Base-by-base conservation (phyloP, 2,888 invertebrate genomes). In the Boloria euphrosyne region DNA sequence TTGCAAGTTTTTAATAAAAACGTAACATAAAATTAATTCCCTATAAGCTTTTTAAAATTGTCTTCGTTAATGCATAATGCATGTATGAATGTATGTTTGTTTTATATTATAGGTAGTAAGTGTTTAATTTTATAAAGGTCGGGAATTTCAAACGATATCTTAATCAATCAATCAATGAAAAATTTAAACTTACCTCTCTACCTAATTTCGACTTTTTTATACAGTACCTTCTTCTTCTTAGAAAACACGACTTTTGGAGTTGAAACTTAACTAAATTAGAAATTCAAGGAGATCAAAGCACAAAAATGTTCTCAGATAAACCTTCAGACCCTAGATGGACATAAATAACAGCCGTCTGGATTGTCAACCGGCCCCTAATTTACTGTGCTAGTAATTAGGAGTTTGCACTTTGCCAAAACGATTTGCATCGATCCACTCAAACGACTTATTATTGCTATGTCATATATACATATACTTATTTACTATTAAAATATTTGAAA, bases 341-440 rank as follows among this genome's bases (percentile, higher is more conserved):
- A 91, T 91, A 90, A 91, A 91, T 90, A 90, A 89, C 84, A 82
- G 76, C 84, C 86, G 90, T 88, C 90, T 86, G 85, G 87, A 86
- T 87, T 90, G 90, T 91, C 90, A 91, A 90, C 90, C 86, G 88
- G 80, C 87, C 90, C 90, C 90, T 91, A 90, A 91, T 91, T 90
- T 91, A 91, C 90, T 87, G n/a, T n/a, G 87, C 88, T 80, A 83
- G 90, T 90, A 90, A 91, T 91, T 90, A 90, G 87, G 88, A 91
- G 90, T 90, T 91, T 90, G 91, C 91, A 91, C 90, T 90, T 87
- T 91, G 90, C 90, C 88, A 90, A 88, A 91, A 85, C 90, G 89
- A 90, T 90, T 90, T 89, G 87, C 89, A 89, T 90, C 90, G 90
- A 89, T 89, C 88, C 84, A 75, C 72, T 73, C 74, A 68, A 68